A percentile compares a stretch with the other conserved stretches of the same genome.
Evolutionary conservation across 2,888 invertebrate species (phyloP).

Genomic region (Pyrocoelia pectoralis): DNA sequence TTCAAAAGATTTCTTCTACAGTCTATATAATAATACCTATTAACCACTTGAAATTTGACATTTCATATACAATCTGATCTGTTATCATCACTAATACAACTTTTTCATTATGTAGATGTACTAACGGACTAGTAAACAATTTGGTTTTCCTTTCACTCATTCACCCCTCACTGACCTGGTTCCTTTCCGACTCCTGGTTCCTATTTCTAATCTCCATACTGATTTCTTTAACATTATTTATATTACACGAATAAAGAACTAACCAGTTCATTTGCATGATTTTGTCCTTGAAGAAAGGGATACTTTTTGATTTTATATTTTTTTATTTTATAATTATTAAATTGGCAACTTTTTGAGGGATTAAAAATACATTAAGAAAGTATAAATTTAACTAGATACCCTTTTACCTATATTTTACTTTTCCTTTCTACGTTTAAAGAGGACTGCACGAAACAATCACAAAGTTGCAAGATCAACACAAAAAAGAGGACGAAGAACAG

Average conservation of each 20-base stretch:
- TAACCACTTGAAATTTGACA: no score
- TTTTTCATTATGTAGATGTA: slow-evolving; percentile 47
- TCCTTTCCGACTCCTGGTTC: slow-evolving; percentile 40
- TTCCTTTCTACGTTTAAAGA: slow-evolving; percentile 52
- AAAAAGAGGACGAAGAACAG: slow-evolving; percentile 53
- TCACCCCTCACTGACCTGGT: slow-evolving; percentile 46
- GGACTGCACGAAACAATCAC: slow-evolving; percentile 59
- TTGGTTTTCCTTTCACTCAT: slow-evolving; percentile 44
- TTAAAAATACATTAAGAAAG: slow-evolving; percentile 35
- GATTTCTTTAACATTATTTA: slow-evolving; percentile 33
- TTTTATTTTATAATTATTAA: neutral
- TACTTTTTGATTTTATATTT: slow-evolving; percentile 5
- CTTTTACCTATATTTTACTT: slow-evolving; percentile 12
- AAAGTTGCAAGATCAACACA: slow-evolving; percentile 52
- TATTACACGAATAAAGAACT: slow-evolving; percentile 21
- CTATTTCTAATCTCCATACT: slow-evolving; percentile 41
- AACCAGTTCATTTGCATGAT: slow-evolving; percentile 23
- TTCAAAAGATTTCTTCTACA: no score
- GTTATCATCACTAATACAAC: slow-evolving; percentile 37
- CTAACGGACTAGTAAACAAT: slow-evolving; percentile 45
- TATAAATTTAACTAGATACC: slow-evolving; percentile 14
- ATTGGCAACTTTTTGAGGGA: neutral
- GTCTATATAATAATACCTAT: no score
- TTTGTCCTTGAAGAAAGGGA: neutral
- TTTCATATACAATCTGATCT: no score